phyloP scores from a whole-genome alignment of 2,797 vertebrate genomes.

The Mergus octosetaceus region DNA sequence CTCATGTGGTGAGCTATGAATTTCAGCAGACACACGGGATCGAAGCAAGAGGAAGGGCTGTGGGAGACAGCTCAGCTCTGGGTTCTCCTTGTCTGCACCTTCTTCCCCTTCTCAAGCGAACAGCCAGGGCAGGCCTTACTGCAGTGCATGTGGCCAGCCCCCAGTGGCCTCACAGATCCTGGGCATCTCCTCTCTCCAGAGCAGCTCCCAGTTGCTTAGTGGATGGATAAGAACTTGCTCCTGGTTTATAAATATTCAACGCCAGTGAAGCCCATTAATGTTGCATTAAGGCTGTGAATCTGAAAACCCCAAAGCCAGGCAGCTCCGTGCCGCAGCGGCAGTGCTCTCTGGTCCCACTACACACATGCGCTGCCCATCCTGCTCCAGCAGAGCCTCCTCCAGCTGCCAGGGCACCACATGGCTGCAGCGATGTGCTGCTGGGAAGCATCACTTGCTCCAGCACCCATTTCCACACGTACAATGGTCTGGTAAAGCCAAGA shows the following conservation, averaged over 20 bases:
- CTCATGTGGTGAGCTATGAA: neutral
- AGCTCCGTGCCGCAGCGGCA: constrained; percentile 19
- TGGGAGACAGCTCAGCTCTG: neutral
- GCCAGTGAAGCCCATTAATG: constrained; percentile 59
- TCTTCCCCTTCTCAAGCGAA: neutral
- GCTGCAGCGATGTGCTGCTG: neutral
- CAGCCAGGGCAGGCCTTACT: neutral
- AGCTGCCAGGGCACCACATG: neutral
- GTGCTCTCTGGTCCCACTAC: fast-evolving
- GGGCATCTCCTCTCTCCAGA: neutral
- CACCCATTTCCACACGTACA: neutral
- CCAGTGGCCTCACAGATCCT: fast-evolving
- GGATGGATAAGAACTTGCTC: constrained; percentile 28
- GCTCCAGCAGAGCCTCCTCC: neutral
- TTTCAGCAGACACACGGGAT: neutral
- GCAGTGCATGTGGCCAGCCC: fast-evolving
- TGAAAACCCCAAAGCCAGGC: constrained; percentile 62
- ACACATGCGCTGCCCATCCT: neutral
- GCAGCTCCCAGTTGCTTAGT: neutral
- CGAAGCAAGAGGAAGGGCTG: neutral
- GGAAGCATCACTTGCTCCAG: neutral
- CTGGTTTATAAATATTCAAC: constrained; percentile 67
- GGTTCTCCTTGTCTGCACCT: neutral
- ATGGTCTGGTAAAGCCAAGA: fast-evolving
- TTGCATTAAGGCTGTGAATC: constrained; percentile 68